Base-by-base conservation (phyloP, 2,113 vertebrate genomes). In the Carollia perspicillata region DNA sequence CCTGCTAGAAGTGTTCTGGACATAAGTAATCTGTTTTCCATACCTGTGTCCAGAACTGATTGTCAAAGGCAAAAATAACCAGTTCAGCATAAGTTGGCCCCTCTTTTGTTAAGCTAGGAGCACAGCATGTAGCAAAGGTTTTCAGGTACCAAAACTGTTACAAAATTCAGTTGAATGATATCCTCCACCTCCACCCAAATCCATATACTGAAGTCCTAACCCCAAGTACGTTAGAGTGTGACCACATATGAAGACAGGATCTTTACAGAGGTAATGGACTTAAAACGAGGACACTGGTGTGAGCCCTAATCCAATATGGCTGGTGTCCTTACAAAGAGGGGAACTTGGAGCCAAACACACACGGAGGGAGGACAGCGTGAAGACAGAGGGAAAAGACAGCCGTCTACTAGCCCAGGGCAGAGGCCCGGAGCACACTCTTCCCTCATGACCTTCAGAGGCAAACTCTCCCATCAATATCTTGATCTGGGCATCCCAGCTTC, bases 101-200 rank as follows among this genome's bases (percentile, higher is more conserved):
- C 17, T 81, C 10, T 71, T 87, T 85, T 74, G 10, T 79, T 93
- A 44, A 65, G 11, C 8, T 22, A 69, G 60, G 33, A 44, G 5
- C 8, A 80, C 2, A 80, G 53, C 68, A 42, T 92, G 49, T 83
- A 55, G 9, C 1, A 22, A 33, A 91, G 30, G 79, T 14, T 55
- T 93, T 60, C 63, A 88, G 79, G 69, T 83, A 58, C 60, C 18
- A 84, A 58, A 87, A 68, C n/a, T 37, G 33, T 74, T 55, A 47
- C 11, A 74, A 66, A 95, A 74, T 23, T 95, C 55, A 65, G 10
- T 65, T 72, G 42, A 79, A 83, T 55, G 44, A 6, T 33, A 65
- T 2, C 51, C 20, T 14, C 53, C 42, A 68, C 37, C 4, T 26
- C 22, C 6, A 53, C 8, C 23, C 65, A 44, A 23, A 86, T 72